phyloP scores from a whole-genome alignment of 2,113 vertebrate genomes.

The Callithrix jacchus region DNA sequence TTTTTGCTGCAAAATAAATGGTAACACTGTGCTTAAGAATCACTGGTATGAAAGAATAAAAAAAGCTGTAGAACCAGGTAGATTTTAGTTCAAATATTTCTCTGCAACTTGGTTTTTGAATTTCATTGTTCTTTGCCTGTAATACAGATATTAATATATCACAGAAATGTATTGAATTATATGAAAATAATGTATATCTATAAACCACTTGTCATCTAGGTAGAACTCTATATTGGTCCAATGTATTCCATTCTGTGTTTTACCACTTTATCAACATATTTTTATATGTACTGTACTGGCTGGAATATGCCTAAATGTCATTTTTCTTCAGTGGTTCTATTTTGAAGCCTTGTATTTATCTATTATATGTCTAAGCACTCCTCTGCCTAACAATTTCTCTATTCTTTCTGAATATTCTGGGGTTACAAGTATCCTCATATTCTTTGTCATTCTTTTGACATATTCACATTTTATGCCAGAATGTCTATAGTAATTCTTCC shows the following conservation, averaged over 20 bases:
- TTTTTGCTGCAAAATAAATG: slow-evolving; percentile 6
- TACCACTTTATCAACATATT: not conserved
- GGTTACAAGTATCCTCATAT: not conserved
- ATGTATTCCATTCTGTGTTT: not conserved
- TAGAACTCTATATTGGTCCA: not conserved
- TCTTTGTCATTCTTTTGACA: not conserved
- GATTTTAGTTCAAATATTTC: not conserved
- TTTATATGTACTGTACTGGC: not conserved
- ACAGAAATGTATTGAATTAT: not conserved
- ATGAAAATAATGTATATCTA: not conserved
- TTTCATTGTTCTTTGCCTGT: not conserved
- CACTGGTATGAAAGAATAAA: not conserved
- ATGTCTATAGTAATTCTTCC: not conserved
- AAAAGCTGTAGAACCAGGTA: not conserved
- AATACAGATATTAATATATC: not conserved
- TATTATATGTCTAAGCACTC: not conserved
- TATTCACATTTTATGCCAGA: not conserved
- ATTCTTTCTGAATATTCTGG: not conserved
- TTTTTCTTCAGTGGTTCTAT: not conserved
- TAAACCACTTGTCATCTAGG: not conserved
- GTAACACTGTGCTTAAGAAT: slow-evolving; percentile 19
- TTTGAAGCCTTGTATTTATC: not conserved
- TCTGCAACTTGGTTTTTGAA: not conserved
- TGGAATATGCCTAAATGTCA: not conserved
- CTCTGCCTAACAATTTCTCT: not conserved